phyloP scores from a whole-genome alignment of 1,140 invertebrate species.

The Sitobion miscanthi region DNA sequence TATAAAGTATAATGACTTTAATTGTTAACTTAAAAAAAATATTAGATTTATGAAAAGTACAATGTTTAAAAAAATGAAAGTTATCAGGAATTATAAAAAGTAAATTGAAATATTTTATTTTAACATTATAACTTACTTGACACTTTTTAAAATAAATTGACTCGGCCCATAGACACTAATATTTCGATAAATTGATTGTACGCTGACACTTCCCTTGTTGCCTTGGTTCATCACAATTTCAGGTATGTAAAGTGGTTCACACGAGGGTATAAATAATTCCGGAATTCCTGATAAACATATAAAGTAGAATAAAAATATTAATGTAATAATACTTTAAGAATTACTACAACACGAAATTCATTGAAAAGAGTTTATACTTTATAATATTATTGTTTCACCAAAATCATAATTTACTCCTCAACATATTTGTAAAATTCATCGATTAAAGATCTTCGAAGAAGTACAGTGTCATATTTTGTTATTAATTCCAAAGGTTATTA shows the following conservation, averaged over 20 bases:
- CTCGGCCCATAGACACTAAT: slow-evolving; percentile 69
- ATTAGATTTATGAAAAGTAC: neutral
- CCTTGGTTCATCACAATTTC: slow-evolving; percentile 69
- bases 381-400: neutral
- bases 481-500: neutral
- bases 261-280: slow-evolving; percentile 68
- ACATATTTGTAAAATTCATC: neutral
- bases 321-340: neutral
- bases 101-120: neutral
- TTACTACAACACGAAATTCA: neutral
- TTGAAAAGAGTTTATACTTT: neutral
- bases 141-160: slow-evolving; percentile 66
- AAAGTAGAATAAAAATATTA: neutral
- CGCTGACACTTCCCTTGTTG: slow-evolving; percentile 66
- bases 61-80: neutral
- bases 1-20: neutral
- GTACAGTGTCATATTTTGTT: neutral
- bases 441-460: neutral
- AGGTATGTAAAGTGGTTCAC: slow-evolving; percentile 70
- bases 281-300: slow-evolving; percentile 65
- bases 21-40: neutral
- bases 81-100: neutral
- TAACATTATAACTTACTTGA: slow-evolving; percentile 66
- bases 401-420: neutral
- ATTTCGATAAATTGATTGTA: slow-evolving; percentile 68